phyloP scores from a whole-genome alignment of 2,888 invertebrate species.

The Strigamia transsilvanica region DNA sequence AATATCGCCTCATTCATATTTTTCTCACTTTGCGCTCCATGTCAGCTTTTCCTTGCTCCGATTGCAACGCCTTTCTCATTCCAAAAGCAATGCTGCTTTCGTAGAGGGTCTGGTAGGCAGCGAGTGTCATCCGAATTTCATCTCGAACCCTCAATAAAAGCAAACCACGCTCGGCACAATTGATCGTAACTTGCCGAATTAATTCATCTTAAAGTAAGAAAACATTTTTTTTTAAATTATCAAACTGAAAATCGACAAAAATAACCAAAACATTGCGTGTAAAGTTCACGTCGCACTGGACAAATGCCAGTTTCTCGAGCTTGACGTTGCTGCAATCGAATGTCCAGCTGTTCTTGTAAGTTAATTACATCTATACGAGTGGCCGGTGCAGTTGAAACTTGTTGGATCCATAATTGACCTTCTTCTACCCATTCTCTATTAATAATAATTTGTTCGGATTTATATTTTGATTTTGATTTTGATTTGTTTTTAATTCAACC shows the following conservation, averaged over 20 bases:
- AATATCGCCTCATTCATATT: neutral
- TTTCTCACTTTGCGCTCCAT: slow-evolving; percentile 70
- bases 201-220: slow-evolving; percentile 73
- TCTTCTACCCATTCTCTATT: slow-evolving; percentile 89
- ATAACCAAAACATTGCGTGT: slow-evolving; percentile 90
- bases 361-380: slow-evolving; percentile 95
- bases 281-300: slow-evolving; percentile 89
- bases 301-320: slow-evolving; percentile 97
- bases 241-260: slow-evolving; percentile 59
- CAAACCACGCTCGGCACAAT: slow-evolving; percentile 95
- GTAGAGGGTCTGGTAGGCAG: slow-evolving; percentile 94
- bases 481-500: slow-evolving; percentile 32
- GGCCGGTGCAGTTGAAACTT: slow-evolving; percentile 94
- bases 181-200: slow-evolving; percentile 92
- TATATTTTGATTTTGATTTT: neutral
- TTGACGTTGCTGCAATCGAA: slow-evolving; percentile 86
- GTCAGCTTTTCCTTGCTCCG: slow-evolving; percentile 88
- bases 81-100: slow-evolving; percentile 98
- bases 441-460: neutral
- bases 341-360: slow-evolving; percentile 94
- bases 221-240: neutral
- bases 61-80: slow-evolving; percentile 95
- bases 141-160: slow-evolving; percentile 89
- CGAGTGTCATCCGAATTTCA: slow-evolving; percentile 95
- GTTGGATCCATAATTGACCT: slow-evolving; percentile 89